Evolutionary conservation across 2,888 invertebrate species (phyloP).

Genomic region (Megalurothrips usitatus): DNA sequence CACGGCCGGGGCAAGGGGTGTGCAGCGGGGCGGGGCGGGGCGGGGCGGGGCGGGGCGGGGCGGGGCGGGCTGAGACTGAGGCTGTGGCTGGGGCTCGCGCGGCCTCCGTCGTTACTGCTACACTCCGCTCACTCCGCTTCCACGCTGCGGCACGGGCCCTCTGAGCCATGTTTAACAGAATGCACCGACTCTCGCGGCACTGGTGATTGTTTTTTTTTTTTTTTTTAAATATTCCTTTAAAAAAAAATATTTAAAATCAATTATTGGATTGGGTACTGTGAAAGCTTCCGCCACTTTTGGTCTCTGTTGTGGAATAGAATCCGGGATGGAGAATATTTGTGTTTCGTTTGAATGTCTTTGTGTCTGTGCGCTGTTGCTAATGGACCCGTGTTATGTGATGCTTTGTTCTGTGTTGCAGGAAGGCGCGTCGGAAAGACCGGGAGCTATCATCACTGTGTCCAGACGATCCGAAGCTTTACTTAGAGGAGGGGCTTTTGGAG

Average conservation of each 20-base stretch:
- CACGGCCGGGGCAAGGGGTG: not conserved
- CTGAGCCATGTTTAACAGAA: not conserved
- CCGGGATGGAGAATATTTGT: conserved; percentile 43
- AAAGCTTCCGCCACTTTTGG: no score
- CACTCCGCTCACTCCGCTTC: not conserved
- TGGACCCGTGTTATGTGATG: conserved; percentile 32
- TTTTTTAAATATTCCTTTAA: not conserved
- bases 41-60: not conserved
- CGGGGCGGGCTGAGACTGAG: not conserved
- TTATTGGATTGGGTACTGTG: no score
- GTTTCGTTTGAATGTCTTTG: conserved; percentile 47
- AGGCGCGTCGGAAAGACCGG: conserved; percentile 94
- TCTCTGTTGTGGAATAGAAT: conserved; percentile 17
- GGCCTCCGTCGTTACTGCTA: not conserved
- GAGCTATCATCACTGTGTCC: conserved; percentile 64
- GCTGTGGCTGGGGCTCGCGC: not conserved
- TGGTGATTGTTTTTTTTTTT: not conserved
- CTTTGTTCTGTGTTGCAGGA: conserved; percentile 58
- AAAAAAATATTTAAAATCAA: no score
- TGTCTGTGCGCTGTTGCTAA: conserved; percentile 48
- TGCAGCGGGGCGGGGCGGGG: not conserved
- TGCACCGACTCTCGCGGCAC: not conserved
- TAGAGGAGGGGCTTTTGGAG: conserved; percentile 91
- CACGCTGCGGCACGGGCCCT: not conserved
- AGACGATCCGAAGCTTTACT: conserved; percentile 88